Conservation (phyloP, 2,113 vertebrate species). For the Nipponia nippon region DNA sequence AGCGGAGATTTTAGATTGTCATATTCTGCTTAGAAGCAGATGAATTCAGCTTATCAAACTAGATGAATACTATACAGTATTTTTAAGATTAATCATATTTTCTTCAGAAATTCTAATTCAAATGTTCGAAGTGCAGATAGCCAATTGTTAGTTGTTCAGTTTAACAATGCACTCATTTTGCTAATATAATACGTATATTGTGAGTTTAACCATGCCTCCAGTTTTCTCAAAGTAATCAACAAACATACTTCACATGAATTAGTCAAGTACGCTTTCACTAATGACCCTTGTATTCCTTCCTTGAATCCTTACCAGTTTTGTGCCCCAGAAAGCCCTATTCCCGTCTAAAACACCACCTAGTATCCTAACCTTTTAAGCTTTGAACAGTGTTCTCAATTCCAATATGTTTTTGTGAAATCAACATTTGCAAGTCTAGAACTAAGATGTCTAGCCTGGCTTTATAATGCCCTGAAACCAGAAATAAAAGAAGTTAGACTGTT, state of each 20-base stretch:
- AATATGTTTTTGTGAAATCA: background rate
- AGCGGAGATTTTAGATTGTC: background rate
- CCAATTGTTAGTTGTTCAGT: background rate
- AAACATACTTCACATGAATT: background rate
- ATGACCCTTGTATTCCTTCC: background rate
- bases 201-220: background rate
- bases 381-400: background rate
- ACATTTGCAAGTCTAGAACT: background rate
- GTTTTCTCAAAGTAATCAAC: background rate
- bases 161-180: background rate
- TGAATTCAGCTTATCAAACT: background rate
- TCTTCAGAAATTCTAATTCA: background rate
- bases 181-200: background rate
- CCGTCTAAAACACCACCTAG: background rate
- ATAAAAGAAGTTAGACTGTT: background rate
- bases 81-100: background rate
- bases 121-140: background rate
- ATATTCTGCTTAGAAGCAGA: background rate
- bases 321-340: background rate
- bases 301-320: background rate
- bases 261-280: background rate
- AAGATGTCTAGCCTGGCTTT: background rate
- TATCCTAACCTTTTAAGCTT: background rate
- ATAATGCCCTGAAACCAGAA: background rate
- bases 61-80: background rate